phyloP scores from a whole-genome alignment of 2,113 vertebrate genomes.

The Fregata magnificens region DNA sequence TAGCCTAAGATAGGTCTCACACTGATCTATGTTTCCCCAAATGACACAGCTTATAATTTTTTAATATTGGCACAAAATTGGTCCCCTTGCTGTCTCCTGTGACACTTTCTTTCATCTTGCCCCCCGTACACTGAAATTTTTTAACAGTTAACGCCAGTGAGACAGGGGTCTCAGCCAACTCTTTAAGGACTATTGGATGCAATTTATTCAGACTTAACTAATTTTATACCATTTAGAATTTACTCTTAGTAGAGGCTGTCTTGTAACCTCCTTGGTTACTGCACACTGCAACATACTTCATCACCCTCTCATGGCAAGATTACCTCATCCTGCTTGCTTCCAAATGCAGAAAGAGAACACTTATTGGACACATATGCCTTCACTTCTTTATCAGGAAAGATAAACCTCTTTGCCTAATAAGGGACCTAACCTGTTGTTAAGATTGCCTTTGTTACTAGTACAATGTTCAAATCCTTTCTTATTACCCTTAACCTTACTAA shows the following conservation, averaged over 20 bases:
- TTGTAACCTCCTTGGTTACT: neutral
- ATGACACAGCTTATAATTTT: neutral
- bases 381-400: neutral
- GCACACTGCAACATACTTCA: neutral
- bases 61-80: neutral
- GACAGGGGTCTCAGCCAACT: neutral
- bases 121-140: neutral
- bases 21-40: neutral
- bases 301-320: neutral
- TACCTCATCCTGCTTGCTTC: neutral
- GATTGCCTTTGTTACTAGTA: neutral
- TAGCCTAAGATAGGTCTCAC: neutral
- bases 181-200: neutral
- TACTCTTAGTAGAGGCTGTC: neutral
- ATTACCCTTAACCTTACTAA: neutral
- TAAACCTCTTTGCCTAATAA: neutral
- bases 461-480: neutral
- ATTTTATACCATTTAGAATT: neutral
- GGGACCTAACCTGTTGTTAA: neutral
- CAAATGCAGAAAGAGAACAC: neutral
- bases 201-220: neutral
- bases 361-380: neutral
- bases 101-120: neutral
- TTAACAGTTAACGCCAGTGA: neutral
- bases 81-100: neutral